Evolutionary conservation across 1,140 invertebrate genomes (phyloP), one percentile per base, ranked within the genome.

Genomic region (Drosophila sucinea): DNA sequence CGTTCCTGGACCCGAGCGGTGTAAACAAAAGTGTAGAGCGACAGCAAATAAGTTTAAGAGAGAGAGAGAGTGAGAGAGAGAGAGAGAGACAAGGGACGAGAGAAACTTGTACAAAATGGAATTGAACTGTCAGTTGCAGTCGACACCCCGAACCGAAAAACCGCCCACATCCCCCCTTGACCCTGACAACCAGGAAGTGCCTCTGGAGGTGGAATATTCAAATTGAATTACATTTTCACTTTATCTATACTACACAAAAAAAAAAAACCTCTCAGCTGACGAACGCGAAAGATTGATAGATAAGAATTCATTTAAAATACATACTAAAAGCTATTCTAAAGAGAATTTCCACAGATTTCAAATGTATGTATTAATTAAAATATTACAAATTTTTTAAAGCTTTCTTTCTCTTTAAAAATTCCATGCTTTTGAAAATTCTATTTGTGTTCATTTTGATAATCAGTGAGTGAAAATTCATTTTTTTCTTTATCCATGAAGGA

Each of bases 171-270:
- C 30, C 29, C 10, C 60, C 44, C 44, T 27, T 25, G 25, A 51
- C 44, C 44, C 6, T 51, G 7, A 27, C 23, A 51, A n/a, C 44
- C 44, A 51, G 23, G 60, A 54, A 38, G 61, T 33, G 51, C 54
- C 62, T 40, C 38, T 47, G 32, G 60, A 44, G 41, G 40, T 35
- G 60, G 61, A 76, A 76, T 76, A 76, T 76, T 47, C 61, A 89
- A 89, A 87, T 87, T 89, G 83, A 89, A 87, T 87, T 87, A 89
- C 70, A 87, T 80, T 89, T 89, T 79, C 77, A 89, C 73, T 75
- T 87, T 86, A 51, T 51, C 44, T 51, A 83, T 79, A 79, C 79
- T 77, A 86, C 82, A 86, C 87, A 74, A 62, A 70, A 78, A 57
- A 70, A 47, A 77, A 69, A 76, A 60, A 79, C 70, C 81, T 77